phyloP scores from a whole-genome alignment of 1,140 invertebrate genomes.

The Lerema accius region DNA sequence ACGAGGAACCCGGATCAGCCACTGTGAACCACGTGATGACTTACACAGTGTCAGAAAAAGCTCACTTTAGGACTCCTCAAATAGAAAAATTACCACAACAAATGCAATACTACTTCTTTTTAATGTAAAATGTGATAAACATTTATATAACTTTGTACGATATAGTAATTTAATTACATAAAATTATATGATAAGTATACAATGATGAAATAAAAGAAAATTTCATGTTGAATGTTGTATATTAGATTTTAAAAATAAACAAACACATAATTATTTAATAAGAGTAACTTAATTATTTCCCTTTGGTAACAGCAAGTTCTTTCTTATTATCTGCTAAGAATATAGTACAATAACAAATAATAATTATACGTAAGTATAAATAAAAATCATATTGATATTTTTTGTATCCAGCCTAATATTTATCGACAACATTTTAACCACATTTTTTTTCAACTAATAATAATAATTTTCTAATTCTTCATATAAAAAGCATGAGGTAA shows the following conservation, averaged over 20 bases:
- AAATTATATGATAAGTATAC: too few species aligned
- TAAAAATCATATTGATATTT: background rate
- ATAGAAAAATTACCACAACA: constrained; percentile 71
- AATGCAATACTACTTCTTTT: constrained; percentile 73
- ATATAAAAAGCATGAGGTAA: too few species aligned
- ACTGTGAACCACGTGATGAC: constrained; percentile 72
- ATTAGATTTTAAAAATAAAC: constrained; percentile 39
- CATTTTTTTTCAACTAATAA: too few species aligned
- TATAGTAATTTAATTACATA: constrained; percentile 1
- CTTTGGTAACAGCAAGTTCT: constrained; percentile 62
- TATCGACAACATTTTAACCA: too few species aligned
- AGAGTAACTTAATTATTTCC: constrained; percentile 29
- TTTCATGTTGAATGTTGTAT: constrained; percentile 21
- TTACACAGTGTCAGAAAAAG: constrained; percentile 68
- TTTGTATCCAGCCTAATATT: too few species aligned
- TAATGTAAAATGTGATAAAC: constrained; percentile 53
- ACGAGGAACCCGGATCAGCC: constrained; percentile 59
- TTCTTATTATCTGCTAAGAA: constrained; percentile 28
- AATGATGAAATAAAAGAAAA: constrained; percentile 23
- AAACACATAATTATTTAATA: constrained; percentile 44
- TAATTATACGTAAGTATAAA: constrained; percentile 15
- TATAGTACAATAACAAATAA: background rate
- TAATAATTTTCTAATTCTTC: too few species aligned
- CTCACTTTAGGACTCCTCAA: constrained; percentile 65
- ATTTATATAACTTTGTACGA: background rate